Evolutionary conservation across 2,797 vertebrate genomes (phyloP).

Genomic region (Lagocephalus sceleratus): DNA sequence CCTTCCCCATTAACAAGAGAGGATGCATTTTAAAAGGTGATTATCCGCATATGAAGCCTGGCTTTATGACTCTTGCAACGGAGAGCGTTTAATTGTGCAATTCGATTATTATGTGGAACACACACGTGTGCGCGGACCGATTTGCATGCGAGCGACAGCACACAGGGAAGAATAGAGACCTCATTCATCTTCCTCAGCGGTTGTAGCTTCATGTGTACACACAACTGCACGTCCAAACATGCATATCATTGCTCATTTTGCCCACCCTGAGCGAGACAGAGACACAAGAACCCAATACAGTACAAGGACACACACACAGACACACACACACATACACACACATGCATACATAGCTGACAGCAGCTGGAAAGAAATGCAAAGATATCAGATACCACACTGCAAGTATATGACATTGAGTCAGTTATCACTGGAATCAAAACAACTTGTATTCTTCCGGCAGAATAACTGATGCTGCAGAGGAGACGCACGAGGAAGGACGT

Average conservation of each 20-base stretch:
- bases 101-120: slow-evolving; percentile 39
- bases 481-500: slow-evolving; percentile 30
- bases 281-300: slow-evolving; percentile 17
- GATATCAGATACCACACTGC: slow-evolving; percentile 40
- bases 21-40: slow-evolving; percentile 50
- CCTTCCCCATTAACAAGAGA: slow-evolving; percentile 53
- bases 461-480: slow-evolving; percentile 36
- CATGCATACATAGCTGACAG: slow-evolving; percentile 21
- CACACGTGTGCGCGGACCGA: background rate
- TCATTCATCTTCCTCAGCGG: slow-evolving; percentile 37
- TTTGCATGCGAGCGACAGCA: slow-evolving; percentile 31
- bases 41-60: slow-evolving; percentile 49
- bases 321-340: slow-evolving; percentile 6
- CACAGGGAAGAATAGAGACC: slow-evolving; percentile 13
- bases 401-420: slow-evolving; percentile 65
- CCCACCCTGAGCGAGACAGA: slow-evolving; percentile 10
- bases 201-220: slow-evolving; percentile 19
- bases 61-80: slow-evolving; percentile 46
- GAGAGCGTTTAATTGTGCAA: slow-evolving; percentile 48
- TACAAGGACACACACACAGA: slow-evolving; percentile 12
- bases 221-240: slow-evolving; percentile 21
- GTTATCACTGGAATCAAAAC: slow-evolving; percentile 69
- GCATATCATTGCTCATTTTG: slow-evolving; percentile 11
- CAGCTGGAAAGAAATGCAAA: slow-evolving; percentile 17
- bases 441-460: slow-evolving; percentile 51